These are phyloP conservation scores for Engraulis encrasicolus DNA, from an alignment of 2,113 vertebrate genomes.

Conservation along the genomic window DNA sequence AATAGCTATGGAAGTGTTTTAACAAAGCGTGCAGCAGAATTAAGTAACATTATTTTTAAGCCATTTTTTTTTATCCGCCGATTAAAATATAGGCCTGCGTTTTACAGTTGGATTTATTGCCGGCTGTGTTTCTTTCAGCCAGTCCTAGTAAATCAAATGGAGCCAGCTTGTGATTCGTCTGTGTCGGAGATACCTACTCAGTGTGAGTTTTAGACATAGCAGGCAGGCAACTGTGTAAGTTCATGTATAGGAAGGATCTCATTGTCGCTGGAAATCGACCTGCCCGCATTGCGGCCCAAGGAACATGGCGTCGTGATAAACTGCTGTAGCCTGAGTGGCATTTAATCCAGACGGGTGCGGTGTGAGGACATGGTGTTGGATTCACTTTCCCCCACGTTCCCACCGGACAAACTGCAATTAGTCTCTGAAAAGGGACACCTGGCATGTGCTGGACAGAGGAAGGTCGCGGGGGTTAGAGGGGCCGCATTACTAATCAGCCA, in stretches of 20 bases:
- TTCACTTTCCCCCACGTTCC: constrained; percentile 39
- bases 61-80: constrained; percentile 23
- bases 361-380: constrained; percentile 33
- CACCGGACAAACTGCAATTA: constrained; percentile 48
- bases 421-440: constrained; percentile 50
- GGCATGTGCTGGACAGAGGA: constrained; percentile 44
- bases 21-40: constrained; percentile 37
- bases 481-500: constrained; percentile 52
- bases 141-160: not conserved
- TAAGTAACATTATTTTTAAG: constrained; percentile 29
- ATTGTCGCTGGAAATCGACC: constrained; percentile 30
- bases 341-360: constrained; percentile 48
- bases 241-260: not conserved
- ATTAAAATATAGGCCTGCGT: constrained; percentile 2
- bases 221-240: not conserved
- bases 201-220: not conserved
- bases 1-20: constrained; percentile 37
- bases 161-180: not conserved
- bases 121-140: not conserved
- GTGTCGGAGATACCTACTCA: not conserved
- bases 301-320: constrained; percentile 43
- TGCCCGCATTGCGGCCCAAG: not conserved
- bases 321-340: constrained; percentile 42
- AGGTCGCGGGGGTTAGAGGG: constrained; percentile 47
- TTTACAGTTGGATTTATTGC: constrained; percentile 5